phyloP scores from a whole-genome alignment of 2,797 vertebrate species.

The Phoeniculus purpureus region DNA sequence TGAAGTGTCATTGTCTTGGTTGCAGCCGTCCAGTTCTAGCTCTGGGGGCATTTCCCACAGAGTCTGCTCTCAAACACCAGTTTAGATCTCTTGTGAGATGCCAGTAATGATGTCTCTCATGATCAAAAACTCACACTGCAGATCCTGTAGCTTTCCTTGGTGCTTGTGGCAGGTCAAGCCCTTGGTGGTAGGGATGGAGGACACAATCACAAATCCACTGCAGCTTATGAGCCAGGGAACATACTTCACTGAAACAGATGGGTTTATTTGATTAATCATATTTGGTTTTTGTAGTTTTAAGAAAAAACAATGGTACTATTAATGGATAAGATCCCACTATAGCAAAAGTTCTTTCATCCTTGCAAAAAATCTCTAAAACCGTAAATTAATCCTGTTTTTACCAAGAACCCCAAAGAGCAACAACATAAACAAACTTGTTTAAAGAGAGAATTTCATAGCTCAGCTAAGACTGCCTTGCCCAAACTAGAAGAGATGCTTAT shows the following conservation, averaged over 20 bases:
- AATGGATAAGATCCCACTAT: background rate
- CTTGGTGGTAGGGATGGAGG: background rate
- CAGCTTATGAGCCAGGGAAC: background rate
- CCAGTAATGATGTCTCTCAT: background rate
- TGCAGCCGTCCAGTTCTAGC: background rate
- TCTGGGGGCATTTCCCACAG: background rate
- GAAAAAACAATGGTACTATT: background rate
- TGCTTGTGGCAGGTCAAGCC: background rate
- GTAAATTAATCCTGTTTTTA: constrained; percentile 59
- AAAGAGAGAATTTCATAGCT: background rate
- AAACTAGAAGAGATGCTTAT: background rate
- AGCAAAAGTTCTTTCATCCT: constrained; percentile 35
- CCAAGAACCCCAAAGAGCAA: constrained; percentile 15
- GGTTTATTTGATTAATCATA: constrained; percentile 28
- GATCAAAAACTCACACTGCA: background rate
- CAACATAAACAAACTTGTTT: background rate
- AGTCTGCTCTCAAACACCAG: background rate
- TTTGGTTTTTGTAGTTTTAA: constrained; percentile 38
- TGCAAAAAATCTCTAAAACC: constrained; percentile 27
- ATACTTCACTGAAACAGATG: background rate
- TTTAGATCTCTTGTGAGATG: background rate
- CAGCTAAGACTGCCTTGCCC: background rate
- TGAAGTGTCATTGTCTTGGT: background rate
- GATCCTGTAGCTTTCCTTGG: background rate
- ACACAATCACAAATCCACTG: background rate